Base-by-base conservation (phyloP, 2,113 vertebrate species). In the Pica pica region DNA sequence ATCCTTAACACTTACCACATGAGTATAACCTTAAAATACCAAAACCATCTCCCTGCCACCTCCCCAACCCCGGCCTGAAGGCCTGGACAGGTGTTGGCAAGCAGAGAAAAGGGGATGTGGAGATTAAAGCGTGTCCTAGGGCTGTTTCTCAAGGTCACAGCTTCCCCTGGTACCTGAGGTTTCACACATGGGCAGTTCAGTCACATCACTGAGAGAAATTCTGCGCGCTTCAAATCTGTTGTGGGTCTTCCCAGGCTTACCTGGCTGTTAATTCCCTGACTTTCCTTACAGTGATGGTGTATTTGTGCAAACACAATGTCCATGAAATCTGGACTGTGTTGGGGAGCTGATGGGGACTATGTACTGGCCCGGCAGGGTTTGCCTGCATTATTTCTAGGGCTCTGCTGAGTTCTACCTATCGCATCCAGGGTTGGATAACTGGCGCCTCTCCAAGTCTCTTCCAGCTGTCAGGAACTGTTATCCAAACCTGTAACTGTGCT, bases 111-210 rank as follows among this genome's bases (percentile, higher is more conserved):
- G 67, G 39, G 53, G 75, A 14, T 53, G 3, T n/a, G 31, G 37
- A 63, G 79, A 13, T 2, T 23, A 12, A 39, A 67, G 16, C 1
- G 1, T 4, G 69, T 81, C 83, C 73, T 77, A 7, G 55, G 26
- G 68, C 33, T 53, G 83, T n/a, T 93, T 46, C 68, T 93, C 90
- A 94, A 93, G 95, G 92, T 94, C 90, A 67, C 49, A 42, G 83
- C 83, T 90, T 89, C 63, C 52, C 80, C 69, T 21, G 50, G 6
- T 13, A 53, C 76, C 71, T 52, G 91, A 61, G 91, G 33, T 69
- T 80, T 89, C 68, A 16, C 47, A 81, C 59, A 28, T 6, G 84
- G 67, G 39, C 83, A 8, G 67, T 11, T 70, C 14, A 68, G 57
- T 9, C 47, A 2, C 0, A 2, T 11, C 44, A 7, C 49, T 26